Evolutionary conservation across 2,797 vertebrate species (phyloP).

Genomic region (Nyctalus aviator): DNA sequence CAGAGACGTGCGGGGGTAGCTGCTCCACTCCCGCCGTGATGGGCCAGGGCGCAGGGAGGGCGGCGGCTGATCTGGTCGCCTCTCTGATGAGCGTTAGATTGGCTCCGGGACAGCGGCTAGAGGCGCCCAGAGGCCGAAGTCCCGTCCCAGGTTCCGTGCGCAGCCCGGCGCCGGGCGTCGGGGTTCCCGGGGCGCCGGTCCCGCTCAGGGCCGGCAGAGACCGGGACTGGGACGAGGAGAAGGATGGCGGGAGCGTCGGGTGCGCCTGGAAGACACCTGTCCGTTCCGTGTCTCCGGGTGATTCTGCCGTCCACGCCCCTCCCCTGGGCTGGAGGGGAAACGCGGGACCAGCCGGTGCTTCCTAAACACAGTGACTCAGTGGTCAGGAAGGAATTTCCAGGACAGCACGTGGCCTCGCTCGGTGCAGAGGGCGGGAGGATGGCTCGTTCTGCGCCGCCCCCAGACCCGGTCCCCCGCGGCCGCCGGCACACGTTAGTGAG

Average conservation of each 20-base stretch:
- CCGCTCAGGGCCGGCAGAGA: neutral
- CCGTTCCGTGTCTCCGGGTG: neutral
- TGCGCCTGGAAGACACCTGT: neutral
- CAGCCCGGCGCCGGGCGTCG: neutral
- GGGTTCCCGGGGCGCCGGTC: neutral
- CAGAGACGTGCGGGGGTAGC: neutral
- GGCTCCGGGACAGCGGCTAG: neutral
- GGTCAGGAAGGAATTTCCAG: conserved; percentile 9
- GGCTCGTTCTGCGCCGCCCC: neutral
- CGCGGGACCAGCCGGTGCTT: neutral
- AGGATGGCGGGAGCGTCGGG: neutral
- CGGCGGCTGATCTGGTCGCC: neutral
- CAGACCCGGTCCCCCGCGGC: neutral
- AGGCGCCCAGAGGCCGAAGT: neutral
- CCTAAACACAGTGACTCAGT: neutral
- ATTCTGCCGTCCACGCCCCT: neutral
- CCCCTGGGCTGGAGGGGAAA: neutral
- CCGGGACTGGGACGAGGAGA: neutral
- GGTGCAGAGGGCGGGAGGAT: neutral
- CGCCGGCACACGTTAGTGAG: neutral
- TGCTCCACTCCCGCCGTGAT: neutral
- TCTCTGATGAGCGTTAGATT: conserved; percentile 20
- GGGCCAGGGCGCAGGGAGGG: neutral
- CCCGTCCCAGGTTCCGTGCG: neutral
- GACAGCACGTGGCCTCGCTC: neutral